Evolutionary conservation across 2,113 vertebrate genomes (phyloP).

Genomic region (zebrafish (Danio rerio)): DNA sequence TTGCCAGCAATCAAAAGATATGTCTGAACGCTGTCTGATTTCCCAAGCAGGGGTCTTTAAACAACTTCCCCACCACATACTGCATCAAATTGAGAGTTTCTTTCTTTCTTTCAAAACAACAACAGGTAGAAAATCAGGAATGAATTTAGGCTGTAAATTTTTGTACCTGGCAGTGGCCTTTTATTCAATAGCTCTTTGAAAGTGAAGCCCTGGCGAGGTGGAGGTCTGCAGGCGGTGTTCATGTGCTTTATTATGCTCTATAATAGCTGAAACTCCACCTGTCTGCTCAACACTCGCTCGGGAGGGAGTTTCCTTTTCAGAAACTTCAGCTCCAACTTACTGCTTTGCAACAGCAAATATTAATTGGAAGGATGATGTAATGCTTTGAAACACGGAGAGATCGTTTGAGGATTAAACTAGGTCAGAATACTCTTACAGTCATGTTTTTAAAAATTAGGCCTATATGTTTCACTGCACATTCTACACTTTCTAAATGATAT

Average conservation of each 20-base stretch:
- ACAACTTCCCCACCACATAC: not conserved
- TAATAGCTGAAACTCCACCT: not conserved
- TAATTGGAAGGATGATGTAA: constrained; percentile 29
- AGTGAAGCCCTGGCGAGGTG: not conserved
- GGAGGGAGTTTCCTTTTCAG: not conserved
- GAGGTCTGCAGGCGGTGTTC: not conserved
- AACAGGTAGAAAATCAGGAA: not conserved
- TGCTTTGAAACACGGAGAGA: constrained; percentile 24
- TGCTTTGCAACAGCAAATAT: not conserved
- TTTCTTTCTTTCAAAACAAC: not conserved
- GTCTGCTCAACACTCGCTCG: not conserved
- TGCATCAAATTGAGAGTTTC: not conserved
- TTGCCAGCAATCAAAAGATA: not conserved
- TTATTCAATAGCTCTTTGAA: not conserved
- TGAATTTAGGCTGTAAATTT: not conserved
- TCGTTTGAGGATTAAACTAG: constrained; percentile 3
- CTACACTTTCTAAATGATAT: not conserved
- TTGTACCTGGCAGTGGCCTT: not conserved
- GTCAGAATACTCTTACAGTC: not conserved
- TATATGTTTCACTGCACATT: not conserved
- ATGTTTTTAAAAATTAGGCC: not conserved
- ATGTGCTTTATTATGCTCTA: constrained; percentile 3
- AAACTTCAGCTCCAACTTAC: constrained; percentile 14
- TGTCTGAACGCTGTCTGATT: not conserved
- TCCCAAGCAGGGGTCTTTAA: not conserved